A percentile compares a stretch with the other conserved stretches of the same genome.
Conservation (phyloP, 1,140 invertebrate species). For the Agrypnia vestita region DNA sequence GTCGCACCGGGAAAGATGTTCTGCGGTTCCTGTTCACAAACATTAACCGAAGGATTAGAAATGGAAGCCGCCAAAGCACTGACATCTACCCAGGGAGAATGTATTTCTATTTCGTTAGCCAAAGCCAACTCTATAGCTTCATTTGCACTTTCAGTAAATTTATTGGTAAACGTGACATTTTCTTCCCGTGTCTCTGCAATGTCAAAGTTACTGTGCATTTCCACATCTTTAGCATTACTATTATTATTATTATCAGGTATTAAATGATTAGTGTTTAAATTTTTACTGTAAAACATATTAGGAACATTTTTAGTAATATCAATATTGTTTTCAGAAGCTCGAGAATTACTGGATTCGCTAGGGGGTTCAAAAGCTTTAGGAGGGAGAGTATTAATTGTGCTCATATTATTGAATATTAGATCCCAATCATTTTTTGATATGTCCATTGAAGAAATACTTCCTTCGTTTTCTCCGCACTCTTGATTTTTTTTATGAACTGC, state of each 20-base stretch:
- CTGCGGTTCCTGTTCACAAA: slow-evolving; percentile 73
- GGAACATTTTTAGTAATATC: slow-evolving; percentile 42
- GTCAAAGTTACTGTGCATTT: slow-evolving; percentile 44
- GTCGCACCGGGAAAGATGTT: slow-evolving; percentile 73
- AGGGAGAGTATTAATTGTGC: slow-evolving; percentile 58
- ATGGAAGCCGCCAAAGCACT: slow-evolving; percentile 76
- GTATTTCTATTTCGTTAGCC: slow-evolving; percentile 82
- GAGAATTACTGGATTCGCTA: slow-evolving; percentile 25
- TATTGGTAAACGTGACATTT: slow-evolving; percentile 45
- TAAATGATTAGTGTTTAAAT: slow-evolving; percentile 27
- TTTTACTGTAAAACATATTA: slow-evolving; percentile 36
- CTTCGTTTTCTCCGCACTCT: not conserved
- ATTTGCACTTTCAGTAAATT: slow-evolving; percentile 60
- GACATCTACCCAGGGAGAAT: slow-evolving; percentile 82
- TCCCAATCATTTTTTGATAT: slow-evolving; percentile 65
- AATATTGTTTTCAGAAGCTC: slow-evolving; percentile 36
- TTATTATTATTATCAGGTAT: slow-evolving; percentile 45
- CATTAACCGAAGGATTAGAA: slow-evolving; percentile 71
- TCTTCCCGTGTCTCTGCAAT: slow-evolving; percentile 15
- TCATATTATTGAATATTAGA: slow-evolving; percentile 63
- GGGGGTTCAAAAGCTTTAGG: slow-evolving; percentile 20
- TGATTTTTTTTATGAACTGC: not conserved
- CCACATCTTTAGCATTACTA: slow-evolving; percentile 22
- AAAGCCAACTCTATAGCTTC: slow-evolving; percentile 81
- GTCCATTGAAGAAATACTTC: slow-evolving; percentile 46